These are phyloP conservation scores for Torymus tubicola DNA, from an alignment of 2,888 invertebrate species.

Conservation along the genomic window DNA sequence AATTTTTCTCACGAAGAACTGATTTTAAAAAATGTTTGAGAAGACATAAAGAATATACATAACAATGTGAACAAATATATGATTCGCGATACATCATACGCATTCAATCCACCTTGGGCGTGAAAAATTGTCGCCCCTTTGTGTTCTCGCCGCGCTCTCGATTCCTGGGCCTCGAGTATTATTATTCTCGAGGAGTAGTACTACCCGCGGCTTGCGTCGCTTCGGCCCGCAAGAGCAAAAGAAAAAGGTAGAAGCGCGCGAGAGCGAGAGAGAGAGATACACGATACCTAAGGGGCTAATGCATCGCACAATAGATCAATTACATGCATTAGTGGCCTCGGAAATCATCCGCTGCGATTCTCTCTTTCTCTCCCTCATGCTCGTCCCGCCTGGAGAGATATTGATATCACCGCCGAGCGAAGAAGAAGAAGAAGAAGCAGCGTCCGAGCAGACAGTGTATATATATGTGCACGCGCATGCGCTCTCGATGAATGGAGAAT, in stretches of 20 bases:
- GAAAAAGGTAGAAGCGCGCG: slow-evolving; percentile 41
- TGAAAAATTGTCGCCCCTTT: slow-evolving; percentile 51
- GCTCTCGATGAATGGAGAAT: slow-evolving; percentile 63
- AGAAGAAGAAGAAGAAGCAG: slow-evolving; percentile 13
- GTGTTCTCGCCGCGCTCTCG: slow-evolving; percentile 31
- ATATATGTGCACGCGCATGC: slow-evolving; percentile 4
- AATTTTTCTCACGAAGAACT: too few relatives aligned
- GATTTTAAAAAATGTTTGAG: too few relatives aligned
- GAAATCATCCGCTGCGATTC: slow-evolving; percentile 56
- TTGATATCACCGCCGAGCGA: slow-evolving; percentile 52
- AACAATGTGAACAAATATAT: slow-evolving; percentile 11
- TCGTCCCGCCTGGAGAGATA: slow-evolving; percentile 56
- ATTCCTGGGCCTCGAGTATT: slow-evolving; percentile 37
- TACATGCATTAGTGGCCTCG: slow-evolving; percentile 73
- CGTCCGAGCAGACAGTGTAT: neutral
- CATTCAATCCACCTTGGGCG: slow-evolving; percentile 36
- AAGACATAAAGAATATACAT: slow-evolving; percentile 4
- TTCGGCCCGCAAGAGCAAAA: slow-evolving; percentile 23
- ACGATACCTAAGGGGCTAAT: slow-evolving; percentile 64
- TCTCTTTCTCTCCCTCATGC: slow-evolving; percentile 58
- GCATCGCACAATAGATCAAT: slow-evolving; percentile 75
- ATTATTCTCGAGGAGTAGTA: slow-evolving; percentile 51
- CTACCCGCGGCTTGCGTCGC: neutral
- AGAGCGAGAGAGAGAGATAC: slow-evolving; percentile 36
- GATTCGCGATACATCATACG: slow-evolving; percentile 34